Conservation (phyloP, 1,140 invertebrate genomes). For the Ectropis grisescens region DNA sequence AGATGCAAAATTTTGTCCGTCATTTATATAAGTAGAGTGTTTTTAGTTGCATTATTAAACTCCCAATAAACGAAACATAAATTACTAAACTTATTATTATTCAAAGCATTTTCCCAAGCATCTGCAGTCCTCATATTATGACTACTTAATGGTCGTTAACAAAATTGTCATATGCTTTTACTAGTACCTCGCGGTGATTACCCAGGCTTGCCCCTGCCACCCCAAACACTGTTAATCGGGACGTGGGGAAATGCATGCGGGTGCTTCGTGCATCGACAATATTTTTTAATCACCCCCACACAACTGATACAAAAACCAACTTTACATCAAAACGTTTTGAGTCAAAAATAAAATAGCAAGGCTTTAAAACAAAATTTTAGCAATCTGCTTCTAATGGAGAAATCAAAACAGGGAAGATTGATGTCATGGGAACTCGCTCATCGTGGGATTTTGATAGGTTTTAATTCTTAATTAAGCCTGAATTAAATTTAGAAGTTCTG, state of each 20-base stretch:
- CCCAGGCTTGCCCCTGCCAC: conserved; percentile 29
- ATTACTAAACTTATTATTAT: background rate
- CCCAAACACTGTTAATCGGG: conserved; percentile 30
- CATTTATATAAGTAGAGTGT: background rate
- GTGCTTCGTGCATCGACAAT: conserved; percentile 15
- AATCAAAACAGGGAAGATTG: conserved; percentile 57
- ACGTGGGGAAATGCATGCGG: conserved; percentile 48
- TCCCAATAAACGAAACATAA: background rate
- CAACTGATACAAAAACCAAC: background rate
- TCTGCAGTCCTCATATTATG: background rate
- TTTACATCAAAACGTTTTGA: background rate
- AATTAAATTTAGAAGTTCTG: no score
- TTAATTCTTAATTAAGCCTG: no score
- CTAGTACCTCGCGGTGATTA: conserved; percentile 18
- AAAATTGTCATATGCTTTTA: conserved; percentile 34
- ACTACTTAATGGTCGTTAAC: conserved; percentile 19
- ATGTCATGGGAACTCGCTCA: conserved; percentile 46
- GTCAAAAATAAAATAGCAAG: background rate
- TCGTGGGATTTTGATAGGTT: conserved; percentile 25
- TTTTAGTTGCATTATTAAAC: background rate
- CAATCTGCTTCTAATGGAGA: conserved; percentile 38
- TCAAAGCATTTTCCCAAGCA: no score
- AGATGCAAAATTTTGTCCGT: background rate
- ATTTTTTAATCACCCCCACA: background rate
- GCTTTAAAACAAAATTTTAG: conserved; percentile 15